phyloP scores from a whole-genome alignment of 2,113 vertebrate species.

The Solea solea region DNA sequence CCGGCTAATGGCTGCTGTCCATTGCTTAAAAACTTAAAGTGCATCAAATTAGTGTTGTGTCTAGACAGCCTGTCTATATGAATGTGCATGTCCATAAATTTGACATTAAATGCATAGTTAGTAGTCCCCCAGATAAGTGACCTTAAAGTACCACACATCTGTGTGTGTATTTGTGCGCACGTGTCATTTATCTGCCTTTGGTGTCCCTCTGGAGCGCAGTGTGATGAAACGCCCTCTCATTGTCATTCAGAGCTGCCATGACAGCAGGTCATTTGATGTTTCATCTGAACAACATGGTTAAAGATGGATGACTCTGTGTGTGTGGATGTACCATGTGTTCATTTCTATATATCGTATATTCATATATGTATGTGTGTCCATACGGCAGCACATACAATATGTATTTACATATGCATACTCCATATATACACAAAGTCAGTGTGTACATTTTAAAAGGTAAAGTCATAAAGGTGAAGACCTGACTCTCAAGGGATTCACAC shows the following conservation, averaged over 20 bases:
- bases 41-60: conserved; percentile 50
- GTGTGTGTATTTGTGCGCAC: conserved; percentile 9
- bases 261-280: conserved; percentile 49
- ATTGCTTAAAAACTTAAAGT: conserved; percentile 35
- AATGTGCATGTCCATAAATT: conserved; percentile 45
- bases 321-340: neutral
- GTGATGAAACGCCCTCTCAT: conserved; percentile 32
- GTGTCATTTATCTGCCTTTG: conserved; percentile 33
- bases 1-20: conserved; percentile 41
- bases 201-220: conserved; percentile 19
- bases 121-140: conserved; percentile 46
- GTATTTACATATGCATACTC: neutral
- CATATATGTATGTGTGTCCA: neutral
- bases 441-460: neutral
- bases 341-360: neutral
- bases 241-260: conserved; percentile 53
- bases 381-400: neutral
- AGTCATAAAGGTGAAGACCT: conserved; percentile 24
- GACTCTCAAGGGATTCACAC: conserved; percentile 10
- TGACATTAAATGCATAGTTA: conserved; percentile 58
- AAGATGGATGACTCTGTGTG: conserved; percentile 33
- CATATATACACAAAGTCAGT: neutral
- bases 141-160: neutral
- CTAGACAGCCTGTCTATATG: conserved; percentile 52
- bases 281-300: conserved; percentile 56